A percentile compares a stretch with the other conserved stretches of the same genome.
phyloP scores from a whole-genome alignment of 2,888 invertebrate genomes.

The Xanthia icteritia region DNA sequence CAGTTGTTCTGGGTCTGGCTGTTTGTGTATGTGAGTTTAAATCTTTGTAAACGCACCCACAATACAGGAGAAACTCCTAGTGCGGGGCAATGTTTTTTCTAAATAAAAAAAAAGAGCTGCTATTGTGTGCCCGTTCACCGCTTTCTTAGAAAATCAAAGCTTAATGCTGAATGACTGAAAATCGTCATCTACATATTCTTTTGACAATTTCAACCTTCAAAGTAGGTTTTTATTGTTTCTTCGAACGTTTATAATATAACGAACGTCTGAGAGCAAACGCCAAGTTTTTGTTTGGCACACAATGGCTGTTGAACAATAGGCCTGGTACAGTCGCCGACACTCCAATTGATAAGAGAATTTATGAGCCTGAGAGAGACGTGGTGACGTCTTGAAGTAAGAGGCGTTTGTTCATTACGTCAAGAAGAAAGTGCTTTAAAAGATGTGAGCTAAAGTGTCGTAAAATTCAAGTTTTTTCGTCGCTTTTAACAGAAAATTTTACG shows the following conservation, averaged over 20 bases:
- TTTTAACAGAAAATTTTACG: background rate
- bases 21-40: no score
- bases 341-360: slow-evolving; percentile 57
- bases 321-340: slow-evolving; percentile 48
- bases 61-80: no score
- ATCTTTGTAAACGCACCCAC: no score
- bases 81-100: no score
- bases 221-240: slow-evolving; percentile 36
- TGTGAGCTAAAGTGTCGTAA: slow-evolving; percentile 1
- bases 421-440: slow-evolving; percentile 1
- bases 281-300: slow-evolving; percentile 60
- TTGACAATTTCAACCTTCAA: background rate
- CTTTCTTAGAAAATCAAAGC: background rate
- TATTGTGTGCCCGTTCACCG: background rate
- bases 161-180: background rate
- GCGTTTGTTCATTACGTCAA: slow-evolving; percentile 2
- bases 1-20: no score
- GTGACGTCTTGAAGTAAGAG: slow-evolving; percentile 28
- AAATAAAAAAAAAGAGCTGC: no score
- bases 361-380: slow-evolving; percentile 12
- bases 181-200: background rate
- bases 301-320: slow-evolving; percentile 59
- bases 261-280: slow-evolving; percentile 41
- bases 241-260: slow-evolving; percentile 36
- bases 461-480: background rate